phyloP scores from a whole-genome alignment of 2,797 vertebrate genomes.

The Taeniopygia guttata region DNA sequence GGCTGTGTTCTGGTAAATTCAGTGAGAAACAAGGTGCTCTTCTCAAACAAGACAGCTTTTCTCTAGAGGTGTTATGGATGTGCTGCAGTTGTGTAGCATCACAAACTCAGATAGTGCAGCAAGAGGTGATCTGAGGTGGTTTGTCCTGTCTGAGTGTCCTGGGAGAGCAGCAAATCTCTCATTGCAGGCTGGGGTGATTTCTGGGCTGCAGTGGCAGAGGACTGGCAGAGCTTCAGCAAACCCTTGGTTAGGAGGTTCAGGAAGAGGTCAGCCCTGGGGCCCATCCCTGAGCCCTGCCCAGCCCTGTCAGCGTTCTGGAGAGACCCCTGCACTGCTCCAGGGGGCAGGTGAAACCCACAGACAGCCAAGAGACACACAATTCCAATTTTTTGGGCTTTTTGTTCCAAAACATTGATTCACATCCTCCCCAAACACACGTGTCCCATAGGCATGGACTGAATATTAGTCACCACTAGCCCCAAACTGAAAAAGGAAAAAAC shows the following conservation, averaged over 20 bases:
- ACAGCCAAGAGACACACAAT: slow-evolving; percentile 12
- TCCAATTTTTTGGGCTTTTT: neutral
- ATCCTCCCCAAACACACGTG: neutral
- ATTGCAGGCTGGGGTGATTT: neutral
- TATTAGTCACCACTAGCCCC: neutral
- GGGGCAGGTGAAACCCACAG: slow-evolving; percentile 6
- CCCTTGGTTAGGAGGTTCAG: neutral
- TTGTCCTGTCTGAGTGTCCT: neutral
- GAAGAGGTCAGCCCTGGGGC: neutral
- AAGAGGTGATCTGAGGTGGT: neutral
- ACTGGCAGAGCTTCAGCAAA: neutral
- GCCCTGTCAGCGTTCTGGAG: neutral
- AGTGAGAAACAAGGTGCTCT: neutral
- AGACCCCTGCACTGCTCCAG: neutral
- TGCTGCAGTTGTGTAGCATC: neutral
- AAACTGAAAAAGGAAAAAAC: neutral
- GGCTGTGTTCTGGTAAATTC: neutral
- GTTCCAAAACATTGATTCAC: neutral
- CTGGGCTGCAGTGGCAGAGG: neutral
- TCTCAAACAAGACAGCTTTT: neutral
- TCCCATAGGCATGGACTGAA: neutral
- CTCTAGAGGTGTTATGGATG: neutral
- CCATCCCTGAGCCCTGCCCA: neutral
- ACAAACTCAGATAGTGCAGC: neutral
- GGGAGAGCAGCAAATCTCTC: neutral